phyloP scores from a whole-genome alignment of 2,888 invertebrate genomes.

The Branchipolynoe longqiensis region DNA sequence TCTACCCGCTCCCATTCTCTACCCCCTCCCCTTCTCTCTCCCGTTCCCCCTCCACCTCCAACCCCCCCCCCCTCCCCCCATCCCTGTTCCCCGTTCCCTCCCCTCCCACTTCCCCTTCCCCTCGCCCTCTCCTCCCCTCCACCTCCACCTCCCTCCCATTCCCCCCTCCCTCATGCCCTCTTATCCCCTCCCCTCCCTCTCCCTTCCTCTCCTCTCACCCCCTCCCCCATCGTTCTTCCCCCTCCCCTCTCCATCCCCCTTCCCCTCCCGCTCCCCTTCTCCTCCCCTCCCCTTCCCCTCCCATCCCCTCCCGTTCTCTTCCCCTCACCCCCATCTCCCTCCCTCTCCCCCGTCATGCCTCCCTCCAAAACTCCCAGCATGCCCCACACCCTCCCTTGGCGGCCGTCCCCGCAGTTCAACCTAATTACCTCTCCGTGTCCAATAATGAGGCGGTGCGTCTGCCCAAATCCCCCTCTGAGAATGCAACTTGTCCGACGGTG shows the following conservation, averaged over 20 bases:
- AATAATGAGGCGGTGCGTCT: conserved; percentile 16
- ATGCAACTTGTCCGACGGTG: conserved; percentile 7
- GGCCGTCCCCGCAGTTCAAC: background rate
- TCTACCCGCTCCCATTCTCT: background rate
- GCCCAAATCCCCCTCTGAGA: background rate
- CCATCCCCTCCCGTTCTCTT: background rate
- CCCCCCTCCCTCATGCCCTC: background rate
- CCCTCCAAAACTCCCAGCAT: background rate
- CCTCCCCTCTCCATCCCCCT: background rate
- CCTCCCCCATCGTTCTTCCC: too few relatives aligned
- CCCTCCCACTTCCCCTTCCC: too few relatives aligned
- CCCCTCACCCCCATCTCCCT: background rate
- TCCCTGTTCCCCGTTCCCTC: too few relatives aligned
- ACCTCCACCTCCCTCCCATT: background rate
- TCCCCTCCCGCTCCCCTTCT: background rate
- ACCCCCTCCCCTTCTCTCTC: background rate
- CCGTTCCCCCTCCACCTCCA: background rate
- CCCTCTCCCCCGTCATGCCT: background rate
- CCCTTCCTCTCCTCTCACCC: conserved; percentile 9
- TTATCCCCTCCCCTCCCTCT: background rate
- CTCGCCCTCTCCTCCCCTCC: too few relatives aligned
- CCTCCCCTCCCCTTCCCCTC: background rate
- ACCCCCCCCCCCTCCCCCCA: too few relatives aligned
- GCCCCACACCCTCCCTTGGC: background rate
- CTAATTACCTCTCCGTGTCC: conserved; percentile 29